These are phyloP conservation scores for Neotoma lepida DNA, from an alignment of 2,113 vertebrate species.

Conservation along the genomic window DNA sequence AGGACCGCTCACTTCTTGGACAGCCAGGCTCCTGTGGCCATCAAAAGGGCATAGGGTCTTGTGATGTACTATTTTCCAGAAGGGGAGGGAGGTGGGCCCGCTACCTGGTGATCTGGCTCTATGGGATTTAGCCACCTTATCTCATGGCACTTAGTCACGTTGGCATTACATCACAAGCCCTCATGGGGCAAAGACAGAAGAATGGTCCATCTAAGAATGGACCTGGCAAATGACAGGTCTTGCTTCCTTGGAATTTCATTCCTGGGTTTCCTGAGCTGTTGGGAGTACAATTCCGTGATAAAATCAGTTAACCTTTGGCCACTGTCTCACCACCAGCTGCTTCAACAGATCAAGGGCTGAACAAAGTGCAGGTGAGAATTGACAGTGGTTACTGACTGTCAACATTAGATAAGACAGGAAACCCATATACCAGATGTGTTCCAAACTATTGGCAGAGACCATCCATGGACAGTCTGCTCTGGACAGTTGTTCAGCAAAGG, in stretches of 20 bases:
- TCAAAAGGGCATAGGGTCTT: not conserved
- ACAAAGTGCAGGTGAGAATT: not conserved
- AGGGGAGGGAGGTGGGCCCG: not conserved
- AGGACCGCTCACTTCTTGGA: not conserved
- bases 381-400: not conserved
- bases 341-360: not conserved
- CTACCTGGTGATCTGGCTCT: not conserved
- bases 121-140: not conserved
- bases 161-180: not conserved
- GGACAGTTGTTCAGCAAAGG: not conserved
- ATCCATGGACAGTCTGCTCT: fast-evolving
- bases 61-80: not conserved
- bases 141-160: not conserved
- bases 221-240: not conserved
- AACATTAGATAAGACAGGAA: not conserved
- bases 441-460: not conserved
- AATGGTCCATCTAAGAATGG: not conserved
- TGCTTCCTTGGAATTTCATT: not conserved
- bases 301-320: slow-evolving; percentile 4
- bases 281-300: no score
- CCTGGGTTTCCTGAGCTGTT: not conserved
- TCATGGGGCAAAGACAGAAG: not conserved
- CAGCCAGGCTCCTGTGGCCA: not conserved
- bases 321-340: not conserved
- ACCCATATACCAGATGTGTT: not conserved